Conservation (phyloP, 2,888 invertebrate species). For the Lithophane ornitopus region DNA sequence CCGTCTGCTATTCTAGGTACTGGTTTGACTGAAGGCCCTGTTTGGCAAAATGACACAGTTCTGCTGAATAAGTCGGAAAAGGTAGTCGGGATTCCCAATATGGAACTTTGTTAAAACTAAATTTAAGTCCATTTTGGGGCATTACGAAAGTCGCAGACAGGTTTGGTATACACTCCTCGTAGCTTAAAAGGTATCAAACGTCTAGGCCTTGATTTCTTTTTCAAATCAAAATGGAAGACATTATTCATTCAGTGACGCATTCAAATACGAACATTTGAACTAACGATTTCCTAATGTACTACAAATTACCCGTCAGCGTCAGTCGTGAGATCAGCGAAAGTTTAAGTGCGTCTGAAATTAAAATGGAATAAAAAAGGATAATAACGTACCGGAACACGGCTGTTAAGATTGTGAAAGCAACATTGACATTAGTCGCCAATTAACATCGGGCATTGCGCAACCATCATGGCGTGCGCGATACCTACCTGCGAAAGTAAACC, state of each 20-base stretch:
- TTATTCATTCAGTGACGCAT: slow-evolving; percentile 29
- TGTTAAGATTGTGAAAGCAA: slow-evolving; percentile 85
- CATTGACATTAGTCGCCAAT: slow-evolving; percentile 88
- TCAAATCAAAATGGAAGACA: not conserved
- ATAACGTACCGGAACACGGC: slow-evolving; percentile 78
- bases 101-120: slow-evolving; percentile 12
- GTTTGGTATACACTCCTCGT: slow-evolving; percentile 16
- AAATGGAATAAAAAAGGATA: slow-evolving; percentile 78
- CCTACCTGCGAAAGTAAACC: slow-evolving; percentile 82
- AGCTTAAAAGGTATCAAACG: not conserved
- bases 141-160: slow-evolving; percentile 26
- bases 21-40: slow-evolving; percentile 21
- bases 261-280: slow-evolving; percentile 27
- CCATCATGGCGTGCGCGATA: slow-evolving; percentile 69
- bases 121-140: slow-evolving; percentile 23
- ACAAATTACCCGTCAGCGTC: slow-evolving; percentile 54
- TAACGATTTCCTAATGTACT: slow-evolving; percentile 55
- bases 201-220: slow-evolving; percentile 24
- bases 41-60: slow-evolving; percentile 44
- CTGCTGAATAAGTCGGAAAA: slow-evolving; percentile 14
- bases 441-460: slow-evolving; percentile 82
- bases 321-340: slow-evolving; percentile 72
- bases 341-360: slow-evolving; percentile 74
- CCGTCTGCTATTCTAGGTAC: slow-evolving; percentile 24
- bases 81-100: slow-evolving; percentile 26